Evolutionary conservation across 2,797 vertebrate genomes (phyloP), one percentile per base, ranked within the genome.

Genomic region (Platalea minor): DNA sequence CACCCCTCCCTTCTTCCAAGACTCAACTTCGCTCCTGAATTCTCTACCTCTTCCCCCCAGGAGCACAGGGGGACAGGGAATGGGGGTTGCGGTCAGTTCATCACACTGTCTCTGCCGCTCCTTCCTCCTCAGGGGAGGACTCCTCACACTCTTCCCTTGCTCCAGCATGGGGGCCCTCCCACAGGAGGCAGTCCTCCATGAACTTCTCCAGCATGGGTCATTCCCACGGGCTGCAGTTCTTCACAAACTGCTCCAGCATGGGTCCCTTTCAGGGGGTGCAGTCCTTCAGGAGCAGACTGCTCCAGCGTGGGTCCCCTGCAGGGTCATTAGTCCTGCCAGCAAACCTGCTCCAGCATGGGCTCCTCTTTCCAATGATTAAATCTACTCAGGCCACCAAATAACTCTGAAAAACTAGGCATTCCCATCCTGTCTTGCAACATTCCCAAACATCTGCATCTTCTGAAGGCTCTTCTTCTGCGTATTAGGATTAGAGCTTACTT

Each of bases 51-150:
- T 35, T 59, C 24, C 24, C 57, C 4, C 8, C 5, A 17, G n/a
- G 16, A 8, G n/a, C 13, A 7, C n/a, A 60, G n/a, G n/a, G 24
- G n/a, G n/a, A 26, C 1, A 2, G 33, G 56, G 33, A n/a, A 24
- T 15, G 13, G 33, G 21, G 21, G 33, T 16, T 24, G 21, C 0
- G 20, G 56, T n/a, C 33, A 24, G 33, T 57, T 23, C 33, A 57
- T n/a, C 56, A n/a, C 56, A 0, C 10, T 24, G 33, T 16, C 21
- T 15, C 13, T n/a, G 33, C 56, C 1, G 9, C 56, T n/a, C 33
- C 56, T 15, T 57, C 21, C 33, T n/a, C 33, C 13, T 23, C 56
- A 23, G 31, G 56, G 20, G 20, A 57, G 33, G 21, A 7, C 56
- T 57, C 21, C 56, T 15, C 56, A 57, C 33, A 15, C 53, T 53